Base-by-base conservation (phyloP, 2,888 invertebrate species). In the Drosophila helvetica region DNA sequence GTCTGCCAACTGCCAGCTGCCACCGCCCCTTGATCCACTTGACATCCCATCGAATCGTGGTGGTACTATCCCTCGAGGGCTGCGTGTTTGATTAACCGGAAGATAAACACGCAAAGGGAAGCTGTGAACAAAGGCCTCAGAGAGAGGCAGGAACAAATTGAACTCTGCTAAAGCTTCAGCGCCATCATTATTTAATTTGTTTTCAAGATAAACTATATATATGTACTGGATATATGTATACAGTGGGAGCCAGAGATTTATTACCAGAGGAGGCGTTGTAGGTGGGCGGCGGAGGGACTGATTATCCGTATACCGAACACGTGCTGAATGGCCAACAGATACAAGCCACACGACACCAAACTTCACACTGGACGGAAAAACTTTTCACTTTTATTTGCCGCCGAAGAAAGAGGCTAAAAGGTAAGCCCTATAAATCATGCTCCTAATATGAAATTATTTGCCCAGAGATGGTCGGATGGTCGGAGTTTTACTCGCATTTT, bases 81-180 rank as follows among this genome's bases (percentile, higher is more conserved):
- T 85, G 89, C 88, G 89, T 85, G 85, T 89, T 89, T 85, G 85
- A 85, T 85, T 89, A 85, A 89, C 88, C 88, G 89, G 80, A 82
- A 89, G 85, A 85, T 89, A 85, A 85, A 89, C 89, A 85, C 89
- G 88, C 83, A 85, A 76, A 73, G 72, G 65, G 71, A 81, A 64
- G 61, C 68, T 73, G 69, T 55, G 70, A 65, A 68, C 67, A 83
- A 64, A 74, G 38, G 55, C 59, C 68, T 58, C 69, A 17, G 51
- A 25, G 19, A 56, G 61, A 18, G 27, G 47, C 22, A 63, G 53
- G 45, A 62, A 50, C 63, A 55, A 62, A 69, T 69, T 69, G 69
- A 69, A 72, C 73, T 50, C 63, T 53, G 67, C 74, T 38, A 74
- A 66, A 86, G 75, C 80, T 83, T 86, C 84, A 83, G 84, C 89